phyloP scores from a whole-genome alignment of 2,113 vertebrate genomes.

The Hirundichthys speculiger region DNA sequence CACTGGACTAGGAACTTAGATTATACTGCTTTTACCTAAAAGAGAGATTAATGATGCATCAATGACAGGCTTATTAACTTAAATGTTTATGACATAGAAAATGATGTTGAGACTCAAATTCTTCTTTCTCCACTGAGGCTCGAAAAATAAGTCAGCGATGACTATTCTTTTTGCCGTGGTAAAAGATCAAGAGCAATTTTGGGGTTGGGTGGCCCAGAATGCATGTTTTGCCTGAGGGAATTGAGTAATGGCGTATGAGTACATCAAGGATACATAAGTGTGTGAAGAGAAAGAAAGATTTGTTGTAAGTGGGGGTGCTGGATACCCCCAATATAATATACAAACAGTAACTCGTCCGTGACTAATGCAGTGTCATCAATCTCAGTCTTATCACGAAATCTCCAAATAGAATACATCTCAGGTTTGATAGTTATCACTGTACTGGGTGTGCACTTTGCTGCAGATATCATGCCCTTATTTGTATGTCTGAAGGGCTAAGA shows the following conservation, averaged over 20 bases:
- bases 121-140: slow-evolving; percentile 7
- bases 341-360: too few relatives aligned
- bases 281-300: too few relatives aligned
- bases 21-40: background rate
- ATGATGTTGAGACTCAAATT: slow-evolving; percentile 16
- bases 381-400: slow-evolving; percentile 29
- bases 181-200: slow-evolving; percentile 60
- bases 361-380: slow-evolving; percentile 9
- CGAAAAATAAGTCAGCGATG: slow-evolving; percentile 27
- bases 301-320: too few relatives aligned
- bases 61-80: background rate
- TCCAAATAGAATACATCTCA: slow-evolving; percentile 9
- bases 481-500: background rate
- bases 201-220: slow-evolving; percentile 43
- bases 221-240: slow-evolving; percentile 24
- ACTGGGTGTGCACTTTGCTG: too few relatives aligned
- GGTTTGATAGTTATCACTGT: background rate
- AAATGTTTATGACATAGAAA: background rate
- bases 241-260: slow-evolving; percentile 53
- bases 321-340: too few relatives aligned
- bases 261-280: background rate
- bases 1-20: background rate
- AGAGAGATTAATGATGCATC: background rate
- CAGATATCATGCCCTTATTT: background rate
- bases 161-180: slow-evolving; percentile 3